phyloP scores from a whole-genome alignment of 2,113 vertebrate species.

The Podiceps cristatus region DNA sequence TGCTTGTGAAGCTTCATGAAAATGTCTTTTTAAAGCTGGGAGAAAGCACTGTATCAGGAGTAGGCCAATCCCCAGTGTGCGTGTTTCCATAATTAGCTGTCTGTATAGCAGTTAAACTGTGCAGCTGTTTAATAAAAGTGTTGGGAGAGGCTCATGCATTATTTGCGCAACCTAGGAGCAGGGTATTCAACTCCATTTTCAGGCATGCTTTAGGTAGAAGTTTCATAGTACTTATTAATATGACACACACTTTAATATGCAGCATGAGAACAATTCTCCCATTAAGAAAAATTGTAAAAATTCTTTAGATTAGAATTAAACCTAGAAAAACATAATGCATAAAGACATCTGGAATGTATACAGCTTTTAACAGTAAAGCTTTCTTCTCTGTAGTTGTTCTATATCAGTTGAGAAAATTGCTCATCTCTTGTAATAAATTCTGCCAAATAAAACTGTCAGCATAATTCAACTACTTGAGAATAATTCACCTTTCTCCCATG shows the following conservation, averaged over 20 bases:
- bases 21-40: not conserved
- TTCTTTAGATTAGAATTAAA: not conserved
- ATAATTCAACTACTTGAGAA: not conserved
- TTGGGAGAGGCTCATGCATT: not conserved
- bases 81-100: not conserved
- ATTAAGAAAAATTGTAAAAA: not conserved
- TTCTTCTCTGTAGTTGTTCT: not conserved
- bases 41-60: not conserved
- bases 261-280: not conserved
- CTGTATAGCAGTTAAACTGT: not conserved
- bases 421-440: not conserved
- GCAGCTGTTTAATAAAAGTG: not conserved
- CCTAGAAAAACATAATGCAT: not conserved
- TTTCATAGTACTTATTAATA: not conserved
- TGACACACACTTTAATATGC: not conserved
- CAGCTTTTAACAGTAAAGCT: not conserved
- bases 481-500: not conserved
- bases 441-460: not conserved
- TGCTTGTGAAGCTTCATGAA: not conserved
- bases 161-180: not conserved
- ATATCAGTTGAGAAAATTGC: not conserved
- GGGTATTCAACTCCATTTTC: not conserved
- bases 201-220: not conserved
- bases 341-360: not conserved
- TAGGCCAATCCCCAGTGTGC: not conserved